Conservation (phyloP, 2,797 vertebrate species). For the Apogon talboti region DNA sequence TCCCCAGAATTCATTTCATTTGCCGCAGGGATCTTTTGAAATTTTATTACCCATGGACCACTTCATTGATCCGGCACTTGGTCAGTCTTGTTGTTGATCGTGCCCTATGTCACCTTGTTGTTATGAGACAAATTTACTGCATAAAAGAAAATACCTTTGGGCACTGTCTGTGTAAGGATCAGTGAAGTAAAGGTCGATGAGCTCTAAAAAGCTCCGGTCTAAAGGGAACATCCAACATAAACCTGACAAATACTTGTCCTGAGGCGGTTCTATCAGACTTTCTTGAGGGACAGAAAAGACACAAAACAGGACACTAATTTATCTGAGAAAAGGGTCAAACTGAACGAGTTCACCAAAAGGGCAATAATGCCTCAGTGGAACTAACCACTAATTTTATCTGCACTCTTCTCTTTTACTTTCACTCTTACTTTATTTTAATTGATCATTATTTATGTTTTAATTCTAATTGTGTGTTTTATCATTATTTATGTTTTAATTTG, state of each 20-base stretch:
- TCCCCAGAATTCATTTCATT: background rate
- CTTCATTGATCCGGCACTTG: slow-evolving; percentile 8
- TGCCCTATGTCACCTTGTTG: slow-evolving; percentile 7
- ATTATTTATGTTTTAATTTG: too few species aligned
- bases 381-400: background rate
- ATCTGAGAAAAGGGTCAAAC: background rate
- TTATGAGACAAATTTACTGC: background rate
- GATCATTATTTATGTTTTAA: too few species aligned
- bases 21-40: slow-evolving; percentile 25
- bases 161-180: slow-evolving; percentile 20
- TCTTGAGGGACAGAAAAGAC: background rate
- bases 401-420: too few species aligned
- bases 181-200: slow-evolving; percentile 38
- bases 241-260: background rate
- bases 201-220: background rate
- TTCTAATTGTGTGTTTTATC: too few species aligned
- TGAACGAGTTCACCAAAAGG: background rate
- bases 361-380: background rate
- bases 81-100: background rate
- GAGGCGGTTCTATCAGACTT: background rate
- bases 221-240: slow-evolving; percentile 11
- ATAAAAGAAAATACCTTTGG: slow-evolving; percentile 14
- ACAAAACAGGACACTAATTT: background rate
- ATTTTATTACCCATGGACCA: slow-evolving; percentile 14
- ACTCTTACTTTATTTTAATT: too few species aligned